A percentile compares a stretch with the other conserved stretches of the same genome.
Conservation (phyloP, 2,113 vertebrate species). For the Phoenicopterus ruber region DNA sequence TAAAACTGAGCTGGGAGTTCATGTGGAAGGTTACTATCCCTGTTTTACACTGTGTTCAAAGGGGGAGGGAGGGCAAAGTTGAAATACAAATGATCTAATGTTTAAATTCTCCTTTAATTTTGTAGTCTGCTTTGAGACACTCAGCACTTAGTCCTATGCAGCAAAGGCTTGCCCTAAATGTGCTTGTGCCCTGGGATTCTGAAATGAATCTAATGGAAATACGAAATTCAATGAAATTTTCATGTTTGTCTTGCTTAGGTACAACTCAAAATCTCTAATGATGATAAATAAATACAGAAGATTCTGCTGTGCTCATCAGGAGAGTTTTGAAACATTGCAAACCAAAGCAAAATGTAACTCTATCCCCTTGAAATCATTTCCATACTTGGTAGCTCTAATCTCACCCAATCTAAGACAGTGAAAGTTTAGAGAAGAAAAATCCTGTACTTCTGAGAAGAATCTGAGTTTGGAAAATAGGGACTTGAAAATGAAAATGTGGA, state of each 20-base stretch:
- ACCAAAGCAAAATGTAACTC: not conserved
- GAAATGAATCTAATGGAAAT: not conserved
- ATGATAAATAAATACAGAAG: not conserved
- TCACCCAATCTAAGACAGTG: not conserved
- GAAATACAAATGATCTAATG: not conserved
- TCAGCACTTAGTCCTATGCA: not conserved
- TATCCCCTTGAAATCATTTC: not conserved
- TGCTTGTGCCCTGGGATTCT: not conserved
- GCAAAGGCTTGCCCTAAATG: not conserved
- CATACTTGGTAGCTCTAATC: not conserved
- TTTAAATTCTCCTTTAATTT: not conserved
- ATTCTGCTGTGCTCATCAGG: constrained; percentile 15
- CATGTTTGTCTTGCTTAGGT: not conserved
- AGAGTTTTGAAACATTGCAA: not conserved
- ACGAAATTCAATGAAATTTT: not conserved
- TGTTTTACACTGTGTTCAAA: not conserved
- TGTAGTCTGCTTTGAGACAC: not conserved
- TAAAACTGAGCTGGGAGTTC: not conserved
- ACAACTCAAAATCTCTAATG: not conserved
- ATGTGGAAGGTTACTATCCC: not conserved
- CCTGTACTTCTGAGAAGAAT: not conserved
- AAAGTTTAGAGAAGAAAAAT: not conserved
- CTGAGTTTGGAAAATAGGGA: not conserved
- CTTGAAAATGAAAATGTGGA: not conserved
- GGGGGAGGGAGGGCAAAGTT: not conserved